Evolutionary conservation across 1,140 invertebrate genomes (phyloP), one percentile per base, ranked within the genome.

Genomic region (Cotesia chilonis): DNA sequence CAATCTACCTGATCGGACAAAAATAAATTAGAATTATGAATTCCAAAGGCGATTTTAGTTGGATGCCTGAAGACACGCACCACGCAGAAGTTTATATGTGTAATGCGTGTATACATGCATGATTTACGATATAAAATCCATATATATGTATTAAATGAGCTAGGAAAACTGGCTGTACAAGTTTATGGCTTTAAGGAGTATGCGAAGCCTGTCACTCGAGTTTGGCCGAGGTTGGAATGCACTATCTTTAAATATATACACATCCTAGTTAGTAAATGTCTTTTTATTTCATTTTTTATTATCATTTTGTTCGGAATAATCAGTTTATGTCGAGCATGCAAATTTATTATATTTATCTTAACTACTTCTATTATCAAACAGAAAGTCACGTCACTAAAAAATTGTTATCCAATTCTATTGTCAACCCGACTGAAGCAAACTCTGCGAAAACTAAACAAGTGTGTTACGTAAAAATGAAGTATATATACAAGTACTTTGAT

Each of bases 131-230:
- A 20, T 59, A 41, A 37, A 14, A 41, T 28, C 37, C 37, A 63
- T 63, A 61, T 35, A 61, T 61, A 63, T 4, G 6, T 63, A 63
- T 63, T 37, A n/a, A 37, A 63, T 63, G 17, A 59, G 28, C 14
- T 20, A 17, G 57, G 57, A 59, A 59, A 59, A 59, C 57, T 59
- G 57, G 57, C 14, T 59, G 28, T 20, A 2, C 20, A 4, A 20
- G 14, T 59, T 28, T 28, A 20, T 10, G 3, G 28, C 54, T 14
- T 55, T 4, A 55, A 55, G 54, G 54, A 60, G 59, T 60, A 60
- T 60, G 59, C 59, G 59, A 60, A 63, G 35, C 60, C 60, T 63
- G 60, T 63, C 60, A 63, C 60, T 63, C 60, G 60, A 36, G 60
- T 63, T 60, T 63, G 60, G 35, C 60, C 60, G 60, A 63, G 7